These are phyloP conservation scores for Iphiclides podalirius DNA, from an alignment of 2,888 invertebrate species.

Conservation along the genomic window DNA sequence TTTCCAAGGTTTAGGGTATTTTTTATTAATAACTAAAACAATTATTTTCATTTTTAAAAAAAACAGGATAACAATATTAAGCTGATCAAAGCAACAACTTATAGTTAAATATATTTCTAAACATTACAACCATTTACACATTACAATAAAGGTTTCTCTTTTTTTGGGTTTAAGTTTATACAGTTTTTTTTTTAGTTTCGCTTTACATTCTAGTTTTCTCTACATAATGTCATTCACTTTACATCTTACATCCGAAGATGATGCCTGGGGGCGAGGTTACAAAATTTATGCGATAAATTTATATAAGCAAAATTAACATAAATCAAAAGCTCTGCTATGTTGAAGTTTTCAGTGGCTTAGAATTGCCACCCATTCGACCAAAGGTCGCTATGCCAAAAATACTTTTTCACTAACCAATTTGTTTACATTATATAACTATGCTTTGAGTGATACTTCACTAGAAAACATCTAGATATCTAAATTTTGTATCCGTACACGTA, in stretches of 20 bases:
- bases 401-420: conserved; percentile 23
- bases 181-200: conserved; percentile 14
- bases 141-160: conserved; percentile 25
- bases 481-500: conserved; percentile 15
- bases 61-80: conserved; percentile 23
- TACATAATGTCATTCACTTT: background rate
- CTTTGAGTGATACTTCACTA: conserved; percentile 11
- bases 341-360: conserved; percentile 9
- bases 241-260: background rate
- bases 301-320: conserved; percentile 1
- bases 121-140: conserved; percentile 33
- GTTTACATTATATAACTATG: conserved; percentile 15
- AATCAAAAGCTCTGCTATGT: conserved; percentile 23
- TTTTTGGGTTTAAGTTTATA: conserved; percentile 15
- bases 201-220: conserved; percentile 5
- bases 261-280: background rate
- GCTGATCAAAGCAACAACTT: conserved; percentile 32
- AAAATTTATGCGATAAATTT: no score
- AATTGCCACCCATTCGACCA: conserved; percentile 1
- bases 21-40: conserved; percentile 11
- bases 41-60: background rate
- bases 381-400: conserved; percentile 15
- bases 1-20: background rate
- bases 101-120: conserved; percentile 35
- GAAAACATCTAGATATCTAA: conserved; percentile 20